Base-by-base conservation (phyloP, 2,797 vertebrate species). In the Ibycter americanus region DNA sequence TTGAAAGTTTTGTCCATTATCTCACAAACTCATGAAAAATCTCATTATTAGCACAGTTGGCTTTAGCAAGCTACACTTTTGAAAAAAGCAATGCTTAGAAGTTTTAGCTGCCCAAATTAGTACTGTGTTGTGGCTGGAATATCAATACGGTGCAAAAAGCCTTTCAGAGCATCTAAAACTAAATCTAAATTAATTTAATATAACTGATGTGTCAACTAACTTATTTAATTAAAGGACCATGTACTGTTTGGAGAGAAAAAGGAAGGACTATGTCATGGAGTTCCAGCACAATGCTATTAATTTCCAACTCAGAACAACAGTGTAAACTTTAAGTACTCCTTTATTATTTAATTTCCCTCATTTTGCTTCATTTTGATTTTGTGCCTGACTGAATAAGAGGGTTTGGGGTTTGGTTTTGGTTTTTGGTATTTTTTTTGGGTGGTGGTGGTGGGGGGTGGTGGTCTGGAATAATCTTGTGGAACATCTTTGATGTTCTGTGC, bases 371-470 rank as follows among this genome's bases (percentile, higher is more conserved):
- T 78, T 93, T 81, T 70, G 23, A 27, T 78, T 93, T 81, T 70
- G 21, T 58, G 12, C 32, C 68, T 88, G 44, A 61, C 14, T 66
- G 29, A 11, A 44, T 21, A 51, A 68, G 11, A 72, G 8, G 25
- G 6, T 12, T 65, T 19, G 6, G 13, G 2, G n/a, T n/a, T n/a
- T n/a, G n/a, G 3, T 11, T 36, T 49, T 44, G 11, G 19, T 40
- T 23, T 5, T 0, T 8, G 7, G 5, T 40, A n/a, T 12, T 26
- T 10, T 42, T 59, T 17, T 12, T 1, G 3, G 6, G 3, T 7
- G 11, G 4, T 6, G 15, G n/a, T n/a, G 3, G 8, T 2, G 10
- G 0, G 8, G 4, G 10, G 6, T 15, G 1, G 12, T 1, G 6
- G 32, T 38, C 31, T 34, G 25, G 27, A 77, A 26, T 62, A 31